Evolutionary conservation across 2,113 vertebrate genomes (phyloP).

Genomic region (Pavo muticus): DNA sequence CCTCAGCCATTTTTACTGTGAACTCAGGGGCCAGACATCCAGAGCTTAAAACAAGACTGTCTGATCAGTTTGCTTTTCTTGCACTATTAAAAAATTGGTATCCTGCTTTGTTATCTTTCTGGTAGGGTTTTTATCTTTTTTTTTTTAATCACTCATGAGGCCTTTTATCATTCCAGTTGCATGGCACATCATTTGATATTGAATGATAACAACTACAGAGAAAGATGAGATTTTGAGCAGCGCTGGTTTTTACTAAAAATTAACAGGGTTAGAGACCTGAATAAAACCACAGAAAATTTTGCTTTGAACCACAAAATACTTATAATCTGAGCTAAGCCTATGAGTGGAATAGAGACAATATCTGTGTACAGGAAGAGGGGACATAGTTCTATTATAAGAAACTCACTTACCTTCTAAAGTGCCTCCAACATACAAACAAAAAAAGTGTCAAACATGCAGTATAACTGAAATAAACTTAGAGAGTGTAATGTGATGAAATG

Average conservation of each 20-base stretch:
- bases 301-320: neutral
- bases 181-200: accelerated
- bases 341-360: neutral
- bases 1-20: neutral
- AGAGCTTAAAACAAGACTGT: neutral
- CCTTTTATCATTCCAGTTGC: neutral
- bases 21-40: neutral
- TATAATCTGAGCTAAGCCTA: neutral
- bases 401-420: neutral
- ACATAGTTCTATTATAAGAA: neutral
- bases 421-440: neutral
- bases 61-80: neutral
- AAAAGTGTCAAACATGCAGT: neutral
- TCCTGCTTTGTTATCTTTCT: neutral
- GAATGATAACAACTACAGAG: neutral
- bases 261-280: neutral
- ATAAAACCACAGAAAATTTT: neutral
- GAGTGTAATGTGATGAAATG: neutral
- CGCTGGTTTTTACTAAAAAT: neutral
- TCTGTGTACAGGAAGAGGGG: neutral
- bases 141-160: neutral
- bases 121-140: neutral
- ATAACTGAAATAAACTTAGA: neutral
- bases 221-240: neutral
- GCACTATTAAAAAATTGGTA: neutral